Evolutionary conservation across 2,113 vertebrate genomes (phyloP).

Genomic region (Lutjanus erythropterus): DNA sequence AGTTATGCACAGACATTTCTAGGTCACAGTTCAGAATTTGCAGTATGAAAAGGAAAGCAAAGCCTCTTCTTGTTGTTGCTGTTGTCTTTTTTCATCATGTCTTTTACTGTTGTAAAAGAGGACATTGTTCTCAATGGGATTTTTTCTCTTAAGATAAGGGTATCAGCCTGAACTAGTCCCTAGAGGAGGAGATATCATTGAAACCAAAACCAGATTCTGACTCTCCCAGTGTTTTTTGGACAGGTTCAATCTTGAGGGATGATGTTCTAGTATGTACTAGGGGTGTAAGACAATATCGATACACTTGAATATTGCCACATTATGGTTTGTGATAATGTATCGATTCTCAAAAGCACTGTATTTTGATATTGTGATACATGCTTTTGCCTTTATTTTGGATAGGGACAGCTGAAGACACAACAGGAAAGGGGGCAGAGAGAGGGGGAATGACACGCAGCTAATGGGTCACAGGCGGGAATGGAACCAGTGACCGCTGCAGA

Average conservation of each 20-base stretch:
- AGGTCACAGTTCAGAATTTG: not conserved
- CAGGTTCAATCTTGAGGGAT: slow-evolving; percentile 3
- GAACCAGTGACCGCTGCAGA: too few relatives aligned
- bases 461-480: too few relatives aligned
- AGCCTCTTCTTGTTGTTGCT: not conserved
- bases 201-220: not conserved
- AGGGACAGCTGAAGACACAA: too few relatives aligned
- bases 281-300: too few relatives aligned
- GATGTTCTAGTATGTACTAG: not conserved
- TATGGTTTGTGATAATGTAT: too few relatives aligned
- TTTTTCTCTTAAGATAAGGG: not conserved
- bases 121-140: not conserved
- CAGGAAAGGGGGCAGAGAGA: too few relatives aligned
- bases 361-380: too few relatives aligned
- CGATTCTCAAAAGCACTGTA: too few relatives aligned
- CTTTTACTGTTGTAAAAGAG: not conserved
- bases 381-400: too few relatives aligned
- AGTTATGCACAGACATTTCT: not conserved
- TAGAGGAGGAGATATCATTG: not conserved
- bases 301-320: too few relatives aligned
- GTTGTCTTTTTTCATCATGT: not conserved
- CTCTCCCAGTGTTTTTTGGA: not conserved
- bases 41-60: not conserved
- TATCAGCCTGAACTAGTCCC: not conserved
- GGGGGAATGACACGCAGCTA: too few relatives aligned